Evolutionary conservation across 2,888 invertebrate genomes (phyloP), one percentile per base, ranked within the genome.

Genomic region (Cabera pusaria): DNA sequence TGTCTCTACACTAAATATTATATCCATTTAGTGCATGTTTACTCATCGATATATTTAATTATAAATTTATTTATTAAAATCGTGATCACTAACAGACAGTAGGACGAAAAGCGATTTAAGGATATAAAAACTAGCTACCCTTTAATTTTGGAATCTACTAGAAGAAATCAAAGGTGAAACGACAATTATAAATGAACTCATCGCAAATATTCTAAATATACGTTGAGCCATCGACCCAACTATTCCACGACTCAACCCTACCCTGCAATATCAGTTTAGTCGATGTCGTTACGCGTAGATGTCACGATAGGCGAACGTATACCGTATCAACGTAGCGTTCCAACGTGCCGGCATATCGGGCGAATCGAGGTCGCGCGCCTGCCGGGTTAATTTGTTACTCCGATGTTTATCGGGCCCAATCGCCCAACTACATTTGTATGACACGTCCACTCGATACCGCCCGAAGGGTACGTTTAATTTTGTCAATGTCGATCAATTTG

Each of bases 301-400:
- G 64, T 64, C 56, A 61, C 66, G 74, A 75, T 78, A 77, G 64
- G 29, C 24, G 17, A n/a, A 42, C 45, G 45, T 44, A 45, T 35
- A 18, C 25, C 44, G 45, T 46, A 47, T 44, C 45, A 5, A 17
- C 28, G 39, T 38, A 32, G 44, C 48, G 44, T 49, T 41, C 27
- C 31, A 14, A 23, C 40, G 44, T 44, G 41, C 41, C 46, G 5
- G 22, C 44, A 47, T 26, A 42, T 35, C 38, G 16, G 24, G 44
- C 46, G 24, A 29, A 34, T 34, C 35, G 51, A 56, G 61, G 47
- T 49, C 49, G 60, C 52, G 56, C 39, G 49, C 52, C 42, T 56
- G 52, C 44, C 47, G 65, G 73, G 79, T 80, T 81, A 83, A 83
- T 83, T 83, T 81, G 81, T 78, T 68, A 72, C 74, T 56, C 56